These are phyloP conservation scores for Artemisiospiza belli DNA, from an alignment of 2,113 vertebrate species.

Conservation along the genomic window DNA sequence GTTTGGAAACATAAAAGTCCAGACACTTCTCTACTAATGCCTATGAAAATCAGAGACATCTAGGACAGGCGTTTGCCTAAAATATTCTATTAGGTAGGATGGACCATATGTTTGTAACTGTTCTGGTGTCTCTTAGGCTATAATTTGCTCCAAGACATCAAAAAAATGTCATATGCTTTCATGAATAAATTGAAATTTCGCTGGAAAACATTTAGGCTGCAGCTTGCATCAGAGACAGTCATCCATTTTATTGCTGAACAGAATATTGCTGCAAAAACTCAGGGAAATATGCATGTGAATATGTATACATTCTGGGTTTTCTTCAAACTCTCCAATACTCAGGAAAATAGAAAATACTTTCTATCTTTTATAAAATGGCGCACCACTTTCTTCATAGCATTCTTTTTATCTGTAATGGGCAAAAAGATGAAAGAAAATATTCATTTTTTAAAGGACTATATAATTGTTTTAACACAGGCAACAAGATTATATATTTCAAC, in stretches of 20 bases:
- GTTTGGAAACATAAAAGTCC: background rate
- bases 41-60: background rate
- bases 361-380: background rate
- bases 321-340: background rate
- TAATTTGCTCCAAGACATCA: background rate
- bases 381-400: background rate
- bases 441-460: background rate
- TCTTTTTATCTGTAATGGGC: background rate
- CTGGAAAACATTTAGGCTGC: background rate
- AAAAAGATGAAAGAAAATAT: background rate
- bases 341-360: background rate
- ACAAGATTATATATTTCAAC: background rate
- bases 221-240: background rate
- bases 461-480: background rate
- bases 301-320: background rate
- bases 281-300: background rate
- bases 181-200: background rate
- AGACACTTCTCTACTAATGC: background rate
- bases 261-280: background rate
- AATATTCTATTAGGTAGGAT: background rate
- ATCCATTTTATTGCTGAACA: background rate
- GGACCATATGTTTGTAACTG: background rate
- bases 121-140: background rate
- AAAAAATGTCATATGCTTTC: background rate
- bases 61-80: background rate